Evolutionary conservation across 2,888 invertebrate species (phyloP), one percentile per base, ranked within the genome.

Genomic region (Phalangium opilio): DNA sequence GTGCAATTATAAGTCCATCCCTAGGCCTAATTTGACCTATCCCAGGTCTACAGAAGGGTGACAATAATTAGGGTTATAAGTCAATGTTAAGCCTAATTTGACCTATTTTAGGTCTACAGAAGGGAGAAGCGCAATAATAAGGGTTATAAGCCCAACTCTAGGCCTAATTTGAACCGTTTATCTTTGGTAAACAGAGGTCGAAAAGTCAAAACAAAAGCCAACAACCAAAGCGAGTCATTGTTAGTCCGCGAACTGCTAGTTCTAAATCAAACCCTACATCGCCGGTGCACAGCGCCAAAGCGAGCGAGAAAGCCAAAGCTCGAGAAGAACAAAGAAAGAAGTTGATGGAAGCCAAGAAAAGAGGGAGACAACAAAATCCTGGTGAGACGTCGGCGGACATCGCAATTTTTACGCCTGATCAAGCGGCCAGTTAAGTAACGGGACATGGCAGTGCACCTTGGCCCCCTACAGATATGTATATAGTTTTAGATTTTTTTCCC

Each of bases 281-380:
- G 10, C 52, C 52, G 3, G 48, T 46, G 18, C 50, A 48, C 15
- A 48, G 48, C 21, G 46, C 50, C 3, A 52, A 50, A 33, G 45
- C 50, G 17, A 41, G 44, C 5, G 50, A 50, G 32, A 27, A 48
- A 27, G 43, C 43, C 8, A 45, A 46, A 21, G 52, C 52, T 4
- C 40, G 52, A 12, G 50, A 52, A 42, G 50, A 52, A 35, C 50
- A 50, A 21, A 47, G 52, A 8, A 46, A 45, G 32, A 45, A 50
- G 32, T 33, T 52, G 11, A 33, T 52, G 19, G 52, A 50, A 8
- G 52, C 52, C n/a, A 52, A 52, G 21, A 50, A 48, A 18, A 48
- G 40, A 20, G 52, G 49, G 2, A 17, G 52, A 2, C 47, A 50
- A 18, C 52, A 52, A 35, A 35, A 49, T 35, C 34, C 41, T 3